phyloP scores from a whole-genome alignment of 30 jellyfish, hydroid and myxozoan species.

The Phacellophora camtschatica region DNA sequence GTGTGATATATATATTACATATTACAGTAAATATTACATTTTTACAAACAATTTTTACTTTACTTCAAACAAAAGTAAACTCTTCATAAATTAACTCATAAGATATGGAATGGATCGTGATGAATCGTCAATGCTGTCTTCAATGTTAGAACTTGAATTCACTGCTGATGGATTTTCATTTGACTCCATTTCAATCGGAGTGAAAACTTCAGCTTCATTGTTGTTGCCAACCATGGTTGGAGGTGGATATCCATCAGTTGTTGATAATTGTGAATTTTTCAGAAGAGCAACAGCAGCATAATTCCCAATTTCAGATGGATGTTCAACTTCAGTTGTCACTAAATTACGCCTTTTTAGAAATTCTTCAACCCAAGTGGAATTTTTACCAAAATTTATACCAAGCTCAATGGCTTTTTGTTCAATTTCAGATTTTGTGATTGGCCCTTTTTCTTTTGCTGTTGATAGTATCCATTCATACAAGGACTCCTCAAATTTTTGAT shows the following conservation, averaged over 20 bases:
- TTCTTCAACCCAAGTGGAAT: conserved; percentile 56
- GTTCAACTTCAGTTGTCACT: not conserved
- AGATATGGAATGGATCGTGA: conserved; percentile 42
- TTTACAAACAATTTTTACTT: no score
- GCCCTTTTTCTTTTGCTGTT: conserved; percentile 1
- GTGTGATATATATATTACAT: no score
- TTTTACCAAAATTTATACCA: conserved; percentile 33
- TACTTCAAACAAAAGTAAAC: no score
- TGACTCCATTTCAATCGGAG: not conserved
- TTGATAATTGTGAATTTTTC: not conserved
- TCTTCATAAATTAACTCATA: no score
- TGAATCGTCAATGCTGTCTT: not conserved
- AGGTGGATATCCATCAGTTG: not conserved
- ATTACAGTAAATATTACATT: no score
- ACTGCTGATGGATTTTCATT: not conserved
- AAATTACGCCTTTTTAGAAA: conserved; percentile 42
- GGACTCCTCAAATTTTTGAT: conserved; percentile 20
- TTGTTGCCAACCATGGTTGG: conserved; percentile 68
- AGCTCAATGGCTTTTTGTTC: conserved; percentile 56
- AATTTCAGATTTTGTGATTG: conserved; percentile 33
- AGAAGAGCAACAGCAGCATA: not conserved
- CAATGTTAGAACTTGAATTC: not conserved
- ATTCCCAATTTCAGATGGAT: not conserved
- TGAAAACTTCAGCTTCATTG: not conserved
- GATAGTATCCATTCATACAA: conserved; percentile 27